Percentiles rank a stretch among this genome's conserved stretches.
Evolutionary conservation across 1,140 invertebrate species (phyloP).

Genomic region (Oryctes rhinoceros): DNA sequence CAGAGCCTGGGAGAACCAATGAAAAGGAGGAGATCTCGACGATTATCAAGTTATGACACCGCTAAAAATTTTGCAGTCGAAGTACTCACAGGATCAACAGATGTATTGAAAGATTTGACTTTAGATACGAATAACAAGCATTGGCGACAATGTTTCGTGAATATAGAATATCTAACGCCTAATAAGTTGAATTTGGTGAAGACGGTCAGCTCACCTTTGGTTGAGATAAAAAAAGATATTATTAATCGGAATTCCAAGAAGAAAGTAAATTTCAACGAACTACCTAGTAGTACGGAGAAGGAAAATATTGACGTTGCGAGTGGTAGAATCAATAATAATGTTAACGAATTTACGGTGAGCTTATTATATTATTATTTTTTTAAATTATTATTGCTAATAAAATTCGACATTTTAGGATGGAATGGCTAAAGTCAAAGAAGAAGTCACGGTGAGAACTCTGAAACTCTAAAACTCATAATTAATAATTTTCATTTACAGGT

Average conservation of each 20-base stretch:
- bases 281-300: neutral
- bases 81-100: neutral
- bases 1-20: neutral
- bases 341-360: no score
- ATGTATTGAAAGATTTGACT: neutral
- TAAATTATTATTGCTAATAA: no score
- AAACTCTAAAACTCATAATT: neutral
- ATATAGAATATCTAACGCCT: neutral
- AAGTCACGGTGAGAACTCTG: neutral
- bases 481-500: neutral
- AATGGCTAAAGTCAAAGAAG: neutral
- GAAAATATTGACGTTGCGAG: neutral
- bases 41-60: neutral
- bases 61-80: neutral
- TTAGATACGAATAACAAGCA: neutral
- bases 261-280: neutral
- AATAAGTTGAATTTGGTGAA: conserved; percentile 19
- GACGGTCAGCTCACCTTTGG: neutral
- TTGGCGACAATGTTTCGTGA: neutral
- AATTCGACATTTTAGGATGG: no score
- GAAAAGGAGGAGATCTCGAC: neutral
- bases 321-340: no score
- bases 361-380: no score
- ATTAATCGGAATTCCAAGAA: neutral
- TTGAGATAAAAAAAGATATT: neutral